phyloP scores from a whole-genome alignment of 2,888 invertebrate genomes.

The Orchestes rusci region DNA sequence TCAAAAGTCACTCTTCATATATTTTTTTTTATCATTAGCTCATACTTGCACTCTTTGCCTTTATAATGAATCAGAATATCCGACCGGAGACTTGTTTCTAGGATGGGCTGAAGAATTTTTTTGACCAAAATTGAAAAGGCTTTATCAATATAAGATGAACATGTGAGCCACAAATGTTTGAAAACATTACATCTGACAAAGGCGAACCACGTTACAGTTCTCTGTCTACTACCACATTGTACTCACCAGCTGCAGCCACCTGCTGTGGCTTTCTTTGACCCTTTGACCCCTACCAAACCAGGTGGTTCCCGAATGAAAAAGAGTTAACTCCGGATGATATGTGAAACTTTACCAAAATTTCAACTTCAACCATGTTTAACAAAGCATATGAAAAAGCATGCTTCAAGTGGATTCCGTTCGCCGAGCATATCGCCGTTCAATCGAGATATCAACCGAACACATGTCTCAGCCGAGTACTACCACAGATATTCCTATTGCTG shows the following conservation, averaged over 20 bases:
- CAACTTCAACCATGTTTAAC: not conserved
- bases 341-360: not conserved
- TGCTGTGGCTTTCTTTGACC: not conserved
- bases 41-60: constrained; percentile 1
- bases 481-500: not conserved
- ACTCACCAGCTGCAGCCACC: not conserved
- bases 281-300: not conserved
- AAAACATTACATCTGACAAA: not conserved
- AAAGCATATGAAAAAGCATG: not conserved
- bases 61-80: constrained; percentile 11
- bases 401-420: not conserved
- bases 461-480: not conserved
- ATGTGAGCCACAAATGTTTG: not conserved
- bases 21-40: too few relatives aligned
- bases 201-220: not conserved
- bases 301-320: not conserved
- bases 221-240: not conserved
- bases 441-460: not conserved
- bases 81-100: constrained; percentile 12
- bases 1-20: too few relatives aligned
- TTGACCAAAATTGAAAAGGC: not conserved
- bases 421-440: not conserved
- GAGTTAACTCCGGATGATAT: not conserved
- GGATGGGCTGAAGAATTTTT: constrained; percentile 11
- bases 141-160: not conserved